Conservation (phyloP, 2,888 invertebrate genomes). For the Rhorus exstirpatorius region DNA sequence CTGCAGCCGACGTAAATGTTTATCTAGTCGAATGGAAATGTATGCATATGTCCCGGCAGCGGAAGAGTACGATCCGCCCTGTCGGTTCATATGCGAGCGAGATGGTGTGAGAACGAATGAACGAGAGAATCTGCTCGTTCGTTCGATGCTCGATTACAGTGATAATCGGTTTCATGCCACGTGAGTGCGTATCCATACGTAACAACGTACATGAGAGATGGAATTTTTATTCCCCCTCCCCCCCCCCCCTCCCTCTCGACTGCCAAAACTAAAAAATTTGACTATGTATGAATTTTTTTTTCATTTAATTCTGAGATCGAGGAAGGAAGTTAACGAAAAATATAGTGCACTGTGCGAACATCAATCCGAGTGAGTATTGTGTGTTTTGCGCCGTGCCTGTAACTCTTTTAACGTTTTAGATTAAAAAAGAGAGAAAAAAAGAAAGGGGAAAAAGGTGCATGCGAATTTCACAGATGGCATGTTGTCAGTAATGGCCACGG, state of each 20-base stretch:
- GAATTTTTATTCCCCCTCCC: constrained; percentile 27
- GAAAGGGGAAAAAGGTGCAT: constrained; percentile 59
- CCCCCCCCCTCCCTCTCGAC: not conserved
- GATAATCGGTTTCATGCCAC: constrained; percentile 68
- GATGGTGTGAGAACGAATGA: constrained; percentile 8
- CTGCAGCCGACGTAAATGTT: constrained; percentile 65
- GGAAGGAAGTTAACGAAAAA: not conserved
- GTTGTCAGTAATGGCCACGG: constrained; percentile 60
- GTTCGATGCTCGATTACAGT: constrained; percentile 61
- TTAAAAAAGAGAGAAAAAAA: constrained; percentile 12
- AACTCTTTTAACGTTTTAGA: constrained; percentile 38
- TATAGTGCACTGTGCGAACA: not conserved
- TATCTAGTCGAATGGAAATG: constrained; percentile 67
- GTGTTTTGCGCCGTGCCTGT: constrained; percentile 50
- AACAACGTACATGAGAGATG: constrained; percentile 29
- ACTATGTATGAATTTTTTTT: constrained; percentile 20
- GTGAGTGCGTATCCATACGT: constrained; percentile 22
- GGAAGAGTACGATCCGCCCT: constrained; percentile 54
- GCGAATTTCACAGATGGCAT: constrained; percentile 73
- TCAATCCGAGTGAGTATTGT: constrained; percentile 26
- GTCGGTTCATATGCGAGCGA: constrained; percentile 23
- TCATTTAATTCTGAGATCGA: constrained; percentile 42
- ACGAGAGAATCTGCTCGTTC: constrained; percentile 48
- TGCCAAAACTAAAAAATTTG: not conserved
- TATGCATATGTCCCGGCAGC: constrained; percentile 65